Evolutionary conservation across 2,113 vertebrate species (phyloP), one percentile per base, ranked within the genome.

Genomic region (Tringa solitaria): DNA sequence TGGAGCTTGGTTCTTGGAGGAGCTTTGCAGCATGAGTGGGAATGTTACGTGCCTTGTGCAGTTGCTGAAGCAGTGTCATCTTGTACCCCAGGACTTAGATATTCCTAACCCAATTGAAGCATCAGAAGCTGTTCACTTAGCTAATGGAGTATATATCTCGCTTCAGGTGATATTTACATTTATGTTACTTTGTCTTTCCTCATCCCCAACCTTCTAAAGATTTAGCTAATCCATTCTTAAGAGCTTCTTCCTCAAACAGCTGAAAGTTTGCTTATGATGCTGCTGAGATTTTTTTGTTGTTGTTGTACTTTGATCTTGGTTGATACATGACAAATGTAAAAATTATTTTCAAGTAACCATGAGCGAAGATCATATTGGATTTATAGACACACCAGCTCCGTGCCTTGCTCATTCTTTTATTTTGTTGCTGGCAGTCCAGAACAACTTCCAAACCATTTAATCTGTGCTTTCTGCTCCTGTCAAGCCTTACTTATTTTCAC

Each of bases 1-100:
- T 41, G 99, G 99, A 67, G 99, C 99, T 32, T 99, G 99, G 99
- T 99, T 99, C 95, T 94, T 99, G 96, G 99, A 99, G 94, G 99
- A 99, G 97, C 98, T 99, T 10, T 99, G 99, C 97, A 99, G 99
- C 89, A 99, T 99, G 99, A 99, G 99, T 6, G 99, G 99, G 18
- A 99, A 99, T 35, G 98, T 99, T 85, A 99, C 99, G 0, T 99
- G 98, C 50, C 98, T 99, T 59, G 98, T 99, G 39, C 99, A 99
- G 67, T 96, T 99, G 82, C 97, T 99, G 73, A 99, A 99, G 65
- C 99, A 98, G 90, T 99, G 99, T 94, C 98, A 99, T 7, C 98
- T 99, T 20, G 95, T 99, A 32, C 98, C 99, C 3, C 99, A 99
- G 41, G 99, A 99, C 95, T 93, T 99, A 56, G 99, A 99, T 77